Conservation (phyloP, 2,888 invertebrate genomes). For the Tachina lurida region DNA sequence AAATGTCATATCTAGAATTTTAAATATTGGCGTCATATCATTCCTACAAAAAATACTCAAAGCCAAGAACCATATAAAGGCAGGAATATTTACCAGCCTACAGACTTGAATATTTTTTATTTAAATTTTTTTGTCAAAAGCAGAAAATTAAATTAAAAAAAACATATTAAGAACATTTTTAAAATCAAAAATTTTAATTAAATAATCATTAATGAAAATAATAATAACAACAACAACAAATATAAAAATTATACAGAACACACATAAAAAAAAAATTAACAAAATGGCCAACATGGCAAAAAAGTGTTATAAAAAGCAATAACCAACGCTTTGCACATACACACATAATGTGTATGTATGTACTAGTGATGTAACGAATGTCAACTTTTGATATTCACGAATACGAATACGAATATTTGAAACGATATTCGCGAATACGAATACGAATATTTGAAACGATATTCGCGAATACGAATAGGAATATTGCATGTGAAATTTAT, state of each 20-base stretch:
- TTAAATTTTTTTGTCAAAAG: not conserved
- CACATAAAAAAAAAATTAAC: conserved; percentile 10
- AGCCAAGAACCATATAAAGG: conserved; percentile 18
- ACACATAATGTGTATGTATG: not conserved
- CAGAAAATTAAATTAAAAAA: conserved; percentile 17
- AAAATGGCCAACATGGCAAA: conserved; percentile 45
- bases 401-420: too few relatives aligned
- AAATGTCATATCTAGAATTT: conserved; percentile 28
- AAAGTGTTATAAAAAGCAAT: not conserved
- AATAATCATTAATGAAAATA: conserved; percentile 50
- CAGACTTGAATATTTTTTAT: not conserved
- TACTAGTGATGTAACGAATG: too few relatives aligned
- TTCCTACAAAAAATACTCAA: not conserved
- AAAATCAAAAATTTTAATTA: conserved; percentile 28
- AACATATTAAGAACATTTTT: conserved; percentile 15
- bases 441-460: too few relatives aligned
- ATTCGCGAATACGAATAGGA: too few relatives aligned
- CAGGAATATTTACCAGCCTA: conserved; percentile 18
- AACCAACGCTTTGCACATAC: not conserved
- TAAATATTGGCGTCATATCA: conserved; percentile 23
- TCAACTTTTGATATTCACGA: too few relatives aligned
- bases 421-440: too few relatives aligned
- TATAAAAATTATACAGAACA: not conserved
- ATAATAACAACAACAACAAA: not conserved
- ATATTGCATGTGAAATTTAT: too few relatives aligned